Evolutionary conservation across 1,140 invertebrate genomes (phyloP).

Genomic region (Dolichoris vasculosae): DNA sequence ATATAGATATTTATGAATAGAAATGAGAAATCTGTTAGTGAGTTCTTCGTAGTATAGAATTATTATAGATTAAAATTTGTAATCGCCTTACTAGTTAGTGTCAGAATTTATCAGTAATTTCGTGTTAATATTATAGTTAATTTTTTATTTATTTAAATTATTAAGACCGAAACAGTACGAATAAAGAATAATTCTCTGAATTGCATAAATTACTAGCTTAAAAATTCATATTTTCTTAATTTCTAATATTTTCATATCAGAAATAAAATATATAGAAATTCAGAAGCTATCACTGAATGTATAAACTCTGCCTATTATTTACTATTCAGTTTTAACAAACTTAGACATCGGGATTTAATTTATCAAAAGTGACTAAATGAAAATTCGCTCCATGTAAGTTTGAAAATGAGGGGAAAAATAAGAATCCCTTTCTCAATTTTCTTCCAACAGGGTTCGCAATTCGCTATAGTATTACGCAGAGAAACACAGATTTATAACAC

Average conservation of each 20-base stretch:
- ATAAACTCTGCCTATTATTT: constrained; percentile 4
- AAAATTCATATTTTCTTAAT: neutral
- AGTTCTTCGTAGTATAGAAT: no score
- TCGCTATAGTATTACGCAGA: neutral
- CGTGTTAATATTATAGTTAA: no score
- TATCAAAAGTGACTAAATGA: constrained; percentile 5
- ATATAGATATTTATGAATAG: no score
- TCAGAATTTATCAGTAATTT: no score
- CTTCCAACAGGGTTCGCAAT: neutral
- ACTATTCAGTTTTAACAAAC: constrained; percentile 22
- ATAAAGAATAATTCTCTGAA: no score
- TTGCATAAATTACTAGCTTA: neutral
- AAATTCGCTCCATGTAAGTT: neutral
- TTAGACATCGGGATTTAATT: constrained; percentile 27
- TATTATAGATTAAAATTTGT: no score
- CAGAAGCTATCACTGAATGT: neutral
- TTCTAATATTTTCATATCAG: neutral
- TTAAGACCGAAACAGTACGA: no score
- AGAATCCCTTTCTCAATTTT: neutral
- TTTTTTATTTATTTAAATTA: no score
- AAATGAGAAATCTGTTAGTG: no score
- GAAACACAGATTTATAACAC: constrained; percentile 48
- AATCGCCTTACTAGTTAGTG: no score
- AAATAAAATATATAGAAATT: neutral
- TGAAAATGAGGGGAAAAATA: neutral